Evolutionary conservation across 2,797 vertebrate genomes (phyloP).

Genomic region (Scyliorhinus canicula): DNA sequence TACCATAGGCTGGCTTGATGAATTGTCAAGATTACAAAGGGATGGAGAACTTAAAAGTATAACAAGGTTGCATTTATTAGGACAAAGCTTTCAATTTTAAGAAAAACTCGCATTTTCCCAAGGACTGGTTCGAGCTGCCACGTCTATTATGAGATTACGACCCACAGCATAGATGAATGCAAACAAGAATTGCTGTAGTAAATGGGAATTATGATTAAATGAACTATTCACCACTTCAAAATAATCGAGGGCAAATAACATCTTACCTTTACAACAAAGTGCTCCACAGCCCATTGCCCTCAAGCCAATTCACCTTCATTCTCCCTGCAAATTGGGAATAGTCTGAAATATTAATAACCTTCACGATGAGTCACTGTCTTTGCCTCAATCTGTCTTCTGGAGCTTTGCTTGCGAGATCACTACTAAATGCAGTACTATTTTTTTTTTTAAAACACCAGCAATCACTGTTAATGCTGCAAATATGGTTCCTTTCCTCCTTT

Average conservation of each 20-base stretch:
- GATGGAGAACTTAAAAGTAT: neutral
- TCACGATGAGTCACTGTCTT: slow-evolving; percentile 34
- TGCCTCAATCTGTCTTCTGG: slow-evolving; percentile 35
- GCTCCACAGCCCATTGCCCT: slow-evolving; percentile 78
- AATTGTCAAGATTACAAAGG: slow-evolving; percentile 27
- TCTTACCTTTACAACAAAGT: slow-evolving; percentile 79
- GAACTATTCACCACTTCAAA: neutral
- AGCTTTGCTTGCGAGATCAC: slow-evolving; percentile 43
- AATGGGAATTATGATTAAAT: slow-evolving; percentile 19
- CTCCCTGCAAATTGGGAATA: slow-evolving; percentile 46
- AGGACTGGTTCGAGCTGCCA: neutral
- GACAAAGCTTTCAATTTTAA: slow-evolving; percentile 30
- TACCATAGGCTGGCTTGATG: neutral
- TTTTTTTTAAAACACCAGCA: slow-evolving; percentile 44
- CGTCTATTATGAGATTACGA: neutral
- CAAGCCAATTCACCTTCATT: slow-evolving; percentile 58
- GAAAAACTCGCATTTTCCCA: neutral
- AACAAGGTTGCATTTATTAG: slow-evolving; percentile 15
- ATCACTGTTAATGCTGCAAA: slow-evolving; percentile 41
- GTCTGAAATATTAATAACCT: slow-evolving; percentile 42
- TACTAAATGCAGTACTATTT: slow-evolving; percentile 43
- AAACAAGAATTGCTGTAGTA: neutral
- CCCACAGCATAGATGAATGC: neutral
- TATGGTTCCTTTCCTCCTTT: neutral
- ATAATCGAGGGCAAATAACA: slow-evolving; percentile 20